Evolutionary conservation across 92 coral and sea anemone species (phyloP).

Genomic region (Phenganax stokvisi): DNA sequence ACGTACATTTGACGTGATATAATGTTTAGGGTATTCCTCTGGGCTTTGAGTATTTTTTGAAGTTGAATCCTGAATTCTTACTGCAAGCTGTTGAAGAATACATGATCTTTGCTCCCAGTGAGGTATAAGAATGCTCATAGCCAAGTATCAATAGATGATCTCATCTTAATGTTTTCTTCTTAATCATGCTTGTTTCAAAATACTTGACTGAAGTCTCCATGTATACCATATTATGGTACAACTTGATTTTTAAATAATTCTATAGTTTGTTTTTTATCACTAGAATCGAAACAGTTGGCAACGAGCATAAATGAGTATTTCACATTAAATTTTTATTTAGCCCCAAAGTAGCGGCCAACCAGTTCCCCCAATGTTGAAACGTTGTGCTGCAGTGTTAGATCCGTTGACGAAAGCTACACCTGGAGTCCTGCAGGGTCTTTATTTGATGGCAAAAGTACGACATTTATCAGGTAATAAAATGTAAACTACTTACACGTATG

Average conservation of each 20-base stretch:
- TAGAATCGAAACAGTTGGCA: no score
- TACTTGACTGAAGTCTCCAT: no score
- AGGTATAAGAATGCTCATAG: slow-evolving; percentile 51
- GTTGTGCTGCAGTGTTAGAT: slow-evolving; percentile 95
- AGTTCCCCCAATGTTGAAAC: slow-evolving; percentile 79
- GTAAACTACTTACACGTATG: neutral
- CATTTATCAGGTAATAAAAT: slow-evolving; percentile 69
- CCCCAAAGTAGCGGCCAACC: slow-evolving; percentile 91
- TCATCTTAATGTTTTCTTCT: no score
- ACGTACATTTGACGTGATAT: neutral
- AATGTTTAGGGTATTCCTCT: slow-evolving; percentile 82
- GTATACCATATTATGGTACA: no score
- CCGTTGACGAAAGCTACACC: slow-evolving; percentile 90
- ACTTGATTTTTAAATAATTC: no score
- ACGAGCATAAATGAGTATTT: no score
- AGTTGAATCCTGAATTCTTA: slow-evolving; percentile 87
- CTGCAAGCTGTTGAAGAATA: slow-evolving; percentile 84
- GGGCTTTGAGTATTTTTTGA: slow-evolving; percentile 72
- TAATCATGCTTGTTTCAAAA: neutral
- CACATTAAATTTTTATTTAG: slow-evolving; percentile 30
- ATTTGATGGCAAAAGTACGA: slow-evolving; percentile 90
- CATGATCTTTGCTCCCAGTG: slow-evolving; percentile 82
- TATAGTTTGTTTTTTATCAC: no score
- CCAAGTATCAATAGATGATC: neutral
- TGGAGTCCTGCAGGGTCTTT: slow-evolving; percentile 82